Conservation (phyloP, 2,888 invertebrate species). For the Ceratothoa steindachneri region DNA sequence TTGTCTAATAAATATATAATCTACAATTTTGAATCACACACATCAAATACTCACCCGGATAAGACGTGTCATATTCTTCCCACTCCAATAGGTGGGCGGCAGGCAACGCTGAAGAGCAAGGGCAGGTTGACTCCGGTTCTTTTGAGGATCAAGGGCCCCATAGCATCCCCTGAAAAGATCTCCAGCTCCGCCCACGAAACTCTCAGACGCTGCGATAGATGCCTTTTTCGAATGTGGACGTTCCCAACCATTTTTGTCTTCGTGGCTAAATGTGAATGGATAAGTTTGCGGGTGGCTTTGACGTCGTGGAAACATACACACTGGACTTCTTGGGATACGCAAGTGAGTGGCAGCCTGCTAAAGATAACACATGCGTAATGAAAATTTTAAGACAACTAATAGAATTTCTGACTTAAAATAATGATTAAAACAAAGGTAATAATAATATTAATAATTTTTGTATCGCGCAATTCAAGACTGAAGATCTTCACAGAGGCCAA, state of each 20-base stretch:
- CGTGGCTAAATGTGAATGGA: conserved; percentile 26
- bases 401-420: not conserved
- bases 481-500: no score
- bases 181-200: conserved; percentile 43
- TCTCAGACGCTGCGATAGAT: conserved; percentile 41
- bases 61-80: conserved; percentile 60
- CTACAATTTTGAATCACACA: no score
- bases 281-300: conserved; percentile 16
- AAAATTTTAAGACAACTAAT: no score
- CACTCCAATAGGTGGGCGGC: conserved; percentile 60
- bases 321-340: conserved; percentile 51
- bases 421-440: not conserved
- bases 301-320: conserved; percentile 31
- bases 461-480: no score
- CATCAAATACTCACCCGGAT: conserved; percentile 62
- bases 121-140: conserved; percentile 54
- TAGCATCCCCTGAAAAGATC: conserved; percentile 53
- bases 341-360: conserved; percentile 52
- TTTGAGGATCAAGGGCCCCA: conserved; percentile 52
- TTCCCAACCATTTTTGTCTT: conserved; percentile 13
- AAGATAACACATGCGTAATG: conserved; percentile 3
- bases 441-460: not conserved
- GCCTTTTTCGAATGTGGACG: not conserved
- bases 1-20: no score
- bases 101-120: conserved; percentile 57